These are phyloP conservation scores for Mixornis gularis DNA, from an alignment of 2,113 vertebrate genomes.

Conservation along the genomic window DNA sequence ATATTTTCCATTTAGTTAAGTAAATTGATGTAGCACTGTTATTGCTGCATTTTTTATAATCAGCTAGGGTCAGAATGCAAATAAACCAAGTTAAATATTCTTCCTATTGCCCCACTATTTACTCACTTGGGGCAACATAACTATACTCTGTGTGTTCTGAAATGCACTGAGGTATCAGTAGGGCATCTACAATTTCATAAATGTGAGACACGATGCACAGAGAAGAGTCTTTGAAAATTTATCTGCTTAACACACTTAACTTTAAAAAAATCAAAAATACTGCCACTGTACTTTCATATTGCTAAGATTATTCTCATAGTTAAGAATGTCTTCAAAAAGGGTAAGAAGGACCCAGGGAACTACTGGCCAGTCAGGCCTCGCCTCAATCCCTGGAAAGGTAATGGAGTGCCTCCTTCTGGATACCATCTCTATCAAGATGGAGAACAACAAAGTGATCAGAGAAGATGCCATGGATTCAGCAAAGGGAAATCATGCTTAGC, in stretches of 20 bases:
- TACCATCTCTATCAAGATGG: not conserved
- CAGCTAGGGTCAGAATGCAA: not conserved
- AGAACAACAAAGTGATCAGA: not conserved
- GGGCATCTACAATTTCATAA: not conserved
- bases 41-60: not conserved
- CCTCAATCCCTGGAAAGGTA: not conserved
- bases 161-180: not conserved
- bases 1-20: not conserved
- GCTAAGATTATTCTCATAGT: not conserved
- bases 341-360: not conserved
- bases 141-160: not conserved
- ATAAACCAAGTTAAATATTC: not conserved
- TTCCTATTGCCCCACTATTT: not conserved
- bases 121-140: not conserved
- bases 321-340: not conserved
- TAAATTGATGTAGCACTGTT: not conserved
- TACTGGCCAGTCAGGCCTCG: not conserved
- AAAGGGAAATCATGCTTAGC: not conserved
- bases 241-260: not conserved
- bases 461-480: not conserved
- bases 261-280: not conserved
- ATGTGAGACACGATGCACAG: fast-evolving
- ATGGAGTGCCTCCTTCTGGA: not conserved
- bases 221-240: not conserved
- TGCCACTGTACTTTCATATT: not conserved